Evolutionary conservation across 2,888 invertebrate species (phyloP), one percentile per base, ranked within the genome.

Genomic region (Cephus sareptanus): DNA sequence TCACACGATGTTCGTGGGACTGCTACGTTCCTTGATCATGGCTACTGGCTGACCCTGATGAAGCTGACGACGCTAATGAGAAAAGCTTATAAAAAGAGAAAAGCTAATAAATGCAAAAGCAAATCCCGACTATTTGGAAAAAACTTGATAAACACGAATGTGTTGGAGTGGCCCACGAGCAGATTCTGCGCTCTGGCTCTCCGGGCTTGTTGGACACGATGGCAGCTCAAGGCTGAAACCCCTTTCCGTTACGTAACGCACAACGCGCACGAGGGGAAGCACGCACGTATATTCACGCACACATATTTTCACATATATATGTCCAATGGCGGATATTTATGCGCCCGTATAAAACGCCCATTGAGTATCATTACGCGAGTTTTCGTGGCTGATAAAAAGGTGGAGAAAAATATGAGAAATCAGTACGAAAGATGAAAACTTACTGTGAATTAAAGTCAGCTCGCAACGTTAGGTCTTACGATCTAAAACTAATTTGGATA

Each of bases 211-310:
- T 71, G 56, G 56, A 56, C 23, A 56, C 56, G 23, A 31, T 71
- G 71, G 71, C 71, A 71, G 71, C 71, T 71, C 71, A 71, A 71
- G 71, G 71, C 33, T 71, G 33, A 71, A 71, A 71, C 71, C 71
- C 71, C 71, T 71, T 71, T 71, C 71, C 71, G 71, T 71, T 71
- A 71, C 34, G 71, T 71, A 71, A 71, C 71, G 56, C 23, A 56
- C 23, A 56, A 23, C 56, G 56, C 23, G 23, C 56, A 56, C 23
- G 56, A 23, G 56, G 56, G 56, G 56, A 56, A 23, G 23, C 9
- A 23, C 23, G 56, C 56, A 56, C 56, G 23, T 23, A 56, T 56
- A 56, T 56, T 15, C 1, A 56, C 9, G 3, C 35, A 35, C 35
- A 35, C 35, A 23, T 9, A 56, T 23, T 23, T 15, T 23, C 23